Conservation (phyloP, 1,140 invertebrate genomes). For the Lanistes nyassanus region DNA sequence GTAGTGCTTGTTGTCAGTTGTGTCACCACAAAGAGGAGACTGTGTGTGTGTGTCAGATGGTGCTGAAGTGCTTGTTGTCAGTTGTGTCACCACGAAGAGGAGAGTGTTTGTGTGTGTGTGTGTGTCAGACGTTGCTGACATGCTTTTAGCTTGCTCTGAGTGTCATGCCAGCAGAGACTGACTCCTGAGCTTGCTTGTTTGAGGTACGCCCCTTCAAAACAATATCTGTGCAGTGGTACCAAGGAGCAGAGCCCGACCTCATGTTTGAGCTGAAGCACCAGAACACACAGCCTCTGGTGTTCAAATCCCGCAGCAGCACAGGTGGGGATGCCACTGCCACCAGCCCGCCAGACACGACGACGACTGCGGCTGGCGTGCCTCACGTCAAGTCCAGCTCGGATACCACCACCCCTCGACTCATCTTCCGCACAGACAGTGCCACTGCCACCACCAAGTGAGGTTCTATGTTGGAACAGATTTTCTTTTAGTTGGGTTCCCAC, state of each 20-base stretch:
- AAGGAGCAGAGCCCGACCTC: slow-evolving; percentile 66
- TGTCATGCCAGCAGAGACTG: no score
- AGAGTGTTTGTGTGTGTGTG: no score
- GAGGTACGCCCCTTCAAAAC: neutral
- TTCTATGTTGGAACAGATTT: neutral
- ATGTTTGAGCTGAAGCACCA: slow-evolving; percentile 71
- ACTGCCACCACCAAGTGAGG: slow-evolving; percentile 51
- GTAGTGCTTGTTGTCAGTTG: no score
- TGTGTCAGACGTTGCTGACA: no score
- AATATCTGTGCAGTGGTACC: slow-evolving; percentile 53
- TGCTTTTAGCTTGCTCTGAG: no score
- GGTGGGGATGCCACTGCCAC: neutral
- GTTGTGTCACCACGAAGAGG: no score
- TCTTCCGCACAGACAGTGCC: slow-evolving; percentile 62
- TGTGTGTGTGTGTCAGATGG: no score
- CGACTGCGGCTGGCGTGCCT: neutral
- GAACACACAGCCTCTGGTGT: slow-evolving; percentile 68
- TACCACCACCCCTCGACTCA: slow-evolving; percentile 62
- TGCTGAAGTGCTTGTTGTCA: no score
- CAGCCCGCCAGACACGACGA: neutral
- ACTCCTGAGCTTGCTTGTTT: no score
- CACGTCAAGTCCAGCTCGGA: slow-evolving; percentile 22
- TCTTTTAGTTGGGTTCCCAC: neutral
- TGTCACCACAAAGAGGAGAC: no score
- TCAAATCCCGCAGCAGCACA: slow-evolving; percentile 44